phyloP scores from a whole-genome alignment of 2,888 invertebrate species.

The Sialis fuliginosa region DNA sequence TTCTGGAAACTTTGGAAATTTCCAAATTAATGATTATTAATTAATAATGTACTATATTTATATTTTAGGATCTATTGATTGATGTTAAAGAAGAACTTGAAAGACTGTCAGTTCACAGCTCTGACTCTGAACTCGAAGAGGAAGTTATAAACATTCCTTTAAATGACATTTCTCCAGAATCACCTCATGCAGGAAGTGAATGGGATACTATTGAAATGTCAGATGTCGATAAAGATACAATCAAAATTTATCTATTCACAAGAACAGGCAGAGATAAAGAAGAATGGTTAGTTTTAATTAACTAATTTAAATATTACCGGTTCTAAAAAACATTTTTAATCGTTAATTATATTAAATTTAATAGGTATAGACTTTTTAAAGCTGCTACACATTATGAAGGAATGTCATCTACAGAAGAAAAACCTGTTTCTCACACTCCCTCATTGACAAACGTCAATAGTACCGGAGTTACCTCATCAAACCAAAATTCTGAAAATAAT shows the following conservation, averaged over 20 bases:
- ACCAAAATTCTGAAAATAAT: background rate
- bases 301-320: background rate
- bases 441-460: no score
- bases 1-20: no score
- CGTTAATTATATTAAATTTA: background rate
- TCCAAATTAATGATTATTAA: no score
- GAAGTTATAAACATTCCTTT: no score
- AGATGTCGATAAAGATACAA: background rate
- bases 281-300: conserved; percentile 47
- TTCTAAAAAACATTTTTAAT: background rate
- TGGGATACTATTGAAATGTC: background rate
- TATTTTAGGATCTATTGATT: no score
- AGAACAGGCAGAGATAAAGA: conserved; percentile 82
- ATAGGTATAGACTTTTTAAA: conserved; percentile 2
- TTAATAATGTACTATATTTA: no score
- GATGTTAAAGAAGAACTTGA: no score
- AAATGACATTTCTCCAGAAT: no score
- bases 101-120: no score
- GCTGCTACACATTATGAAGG: conserved; percentile 1
- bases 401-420: background rate
- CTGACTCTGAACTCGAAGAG: no score
- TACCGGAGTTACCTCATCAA: background rate
- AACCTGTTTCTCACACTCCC: no score
- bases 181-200: background rate
- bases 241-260: conserved; percentile 42